Conservation (phyloP, 2,888 invertebrate genomes). For the Trisateles emortualis region DNA sequence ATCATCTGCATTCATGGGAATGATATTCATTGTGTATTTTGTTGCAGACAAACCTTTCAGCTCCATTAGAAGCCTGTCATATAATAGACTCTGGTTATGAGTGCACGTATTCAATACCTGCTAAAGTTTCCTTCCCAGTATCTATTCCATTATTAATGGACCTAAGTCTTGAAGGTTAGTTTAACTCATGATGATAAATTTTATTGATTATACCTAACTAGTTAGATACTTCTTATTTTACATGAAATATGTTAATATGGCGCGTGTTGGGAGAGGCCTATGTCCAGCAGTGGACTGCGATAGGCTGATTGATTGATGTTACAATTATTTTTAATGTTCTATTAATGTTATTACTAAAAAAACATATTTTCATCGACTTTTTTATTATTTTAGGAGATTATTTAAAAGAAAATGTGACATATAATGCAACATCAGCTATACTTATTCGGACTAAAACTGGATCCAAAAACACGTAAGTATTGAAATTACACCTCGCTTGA, state of each 20-base stretch:
- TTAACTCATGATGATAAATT: neutral
- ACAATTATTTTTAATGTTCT: no score
- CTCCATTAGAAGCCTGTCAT: constrained; percentile 58
- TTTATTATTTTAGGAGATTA: constrained; percentile 56
- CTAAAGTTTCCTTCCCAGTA: constrained; percentile 61
- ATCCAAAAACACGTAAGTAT: constrained; percentile 53
- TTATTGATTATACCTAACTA: neutral
- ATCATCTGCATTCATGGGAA: no score
- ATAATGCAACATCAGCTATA: constrained; percentile 60
- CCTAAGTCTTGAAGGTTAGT: constrained; percentile 62
- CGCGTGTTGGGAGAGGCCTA: no score
- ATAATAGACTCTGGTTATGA: constrained; percentile 28
- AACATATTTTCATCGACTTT: no score
- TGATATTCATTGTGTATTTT: neutral
- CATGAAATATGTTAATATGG: no score
- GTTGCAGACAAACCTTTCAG: constrained; percentile 60
- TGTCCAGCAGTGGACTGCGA: no score
- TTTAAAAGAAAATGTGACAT: constrained; percentile 50
- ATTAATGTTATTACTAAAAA: no score
- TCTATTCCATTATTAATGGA: constrained; percentile 61
- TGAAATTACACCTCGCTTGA: no score
- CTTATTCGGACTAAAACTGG: constrained; percentile 37
- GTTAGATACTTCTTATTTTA: no score
- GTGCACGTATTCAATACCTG: constrained; percentile 63
- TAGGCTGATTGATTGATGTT: no score